These are phyloP conservation scores for Labia minor DNA, from an alignment of 2,888 invertebrate genomes.

Conservation along the genomic window DNA sequence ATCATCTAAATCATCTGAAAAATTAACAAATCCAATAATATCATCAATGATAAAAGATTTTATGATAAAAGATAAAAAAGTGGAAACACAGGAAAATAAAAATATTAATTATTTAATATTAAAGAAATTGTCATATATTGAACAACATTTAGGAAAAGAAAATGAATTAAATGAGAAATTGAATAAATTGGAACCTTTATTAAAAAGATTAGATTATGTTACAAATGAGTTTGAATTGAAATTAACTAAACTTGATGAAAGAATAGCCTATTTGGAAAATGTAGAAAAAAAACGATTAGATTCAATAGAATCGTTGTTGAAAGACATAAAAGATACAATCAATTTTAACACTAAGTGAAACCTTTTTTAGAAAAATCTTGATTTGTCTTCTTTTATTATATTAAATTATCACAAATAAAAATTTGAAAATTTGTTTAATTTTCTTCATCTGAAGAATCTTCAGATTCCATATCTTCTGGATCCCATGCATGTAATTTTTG, in stretches of 20 bases:
- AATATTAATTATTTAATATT: background rate
- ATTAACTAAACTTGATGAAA: background rate
- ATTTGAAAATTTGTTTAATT: background rate
- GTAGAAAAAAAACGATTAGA: background rate
- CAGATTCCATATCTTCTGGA: constrained; percentile 26
- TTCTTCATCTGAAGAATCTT: background rate
- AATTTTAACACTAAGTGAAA: too few relatives aligned
- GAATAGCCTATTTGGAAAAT: background rate
- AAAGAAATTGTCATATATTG: background rate
- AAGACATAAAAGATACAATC: background rate
- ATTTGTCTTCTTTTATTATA: too few relatives aligned
- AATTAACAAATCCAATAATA: background rate
- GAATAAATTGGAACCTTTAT: background rate
- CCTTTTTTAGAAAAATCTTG: too few relatives aligned
- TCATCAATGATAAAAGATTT: background rate
- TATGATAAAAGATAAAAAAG: background rate
- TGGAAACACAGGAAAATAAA: background rate
- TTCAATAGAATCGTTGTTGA: background rate
- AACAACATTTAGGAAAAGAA: background rate
- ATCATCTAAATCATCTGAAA: background rate
- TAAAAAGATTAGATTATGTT: background rate
- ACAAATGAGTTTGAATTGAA: background rate
- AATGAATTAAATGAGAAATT: background rate
- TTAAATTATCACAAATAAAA: too few relatives aligned
- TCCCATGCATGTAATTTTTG: constrained; percentile 73